These are phyloP conservation scores for Dryomyza anilis DNA, from an alignment of 2,888 invertebrate genomes.

Conservation along the genomic window DNA sequence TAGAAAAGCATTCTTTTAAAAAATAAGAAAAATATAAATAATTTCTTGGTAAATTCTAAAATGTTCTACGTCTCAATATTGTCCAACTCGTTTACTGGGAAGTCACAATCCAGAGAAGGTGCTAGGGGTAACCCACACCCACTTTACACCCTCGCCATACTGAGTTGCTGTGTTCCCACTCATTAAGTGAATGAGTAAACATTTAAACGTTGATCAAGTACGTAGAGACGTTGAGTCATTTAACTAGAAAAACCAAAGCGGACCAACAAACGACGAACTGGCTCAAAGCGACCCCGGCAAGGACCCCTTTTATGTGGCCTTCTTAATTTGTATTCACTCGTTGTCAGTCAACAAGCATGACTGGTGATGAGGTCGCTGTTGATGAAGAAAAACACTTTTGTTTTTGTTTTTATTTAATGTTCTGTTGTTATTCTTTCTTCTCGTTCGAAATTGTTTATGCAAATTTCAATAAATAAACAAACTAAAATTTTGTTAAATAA, in stretches of 20 bases:
- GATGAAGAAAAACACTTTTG: background rate
- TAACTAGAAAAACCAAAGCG: slow-evolving; percentile 2
- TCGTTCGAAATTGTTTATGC: slow-evolving; percentile 20
- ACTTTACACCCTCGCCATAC: too few species aligned
- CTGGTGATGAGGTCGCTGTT: background rate
- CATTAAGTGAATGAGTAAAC: slow-evolving; percentile 21
- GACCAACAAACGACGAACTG: background rate
- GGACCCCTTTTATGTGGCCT: background rate
- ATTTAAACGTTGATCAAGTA: slow-evolving; percentile 22
- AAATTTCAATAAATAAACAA: slow-evolving; percentile 24
- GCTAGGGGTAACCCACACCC: too few species aligned
- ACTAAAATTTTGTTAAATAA: too few species aligned
- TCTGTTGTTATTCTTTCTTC: slow-evolving; percentile 1
- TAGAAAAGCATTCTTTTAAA: too few species aligned
- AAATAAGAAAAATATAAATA: too few species aligned
- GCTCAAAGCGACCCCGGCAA: background rate
- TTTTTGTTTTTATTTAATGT: background rate
- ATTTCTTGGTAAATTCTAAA: too few species aligned
- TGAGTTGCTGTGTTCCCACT: slow-evolving; percentile 10
- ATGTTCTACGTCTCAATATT: too few species aligned
- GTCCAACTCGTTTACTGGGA: background rate
- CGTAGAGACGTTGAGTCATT: slow-evolving; percentile 14
- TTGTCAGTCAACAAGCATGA: background rate
- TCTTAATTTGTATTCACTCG: slow-evolving; percentile 2
- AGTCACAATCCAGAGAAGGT: too few species aligned